These are phyloP conservation scores for Neocloeon triangulifer DNA, from an alignment of 1,140 invertebrate species.

Conservation along the genomic window DNA sequence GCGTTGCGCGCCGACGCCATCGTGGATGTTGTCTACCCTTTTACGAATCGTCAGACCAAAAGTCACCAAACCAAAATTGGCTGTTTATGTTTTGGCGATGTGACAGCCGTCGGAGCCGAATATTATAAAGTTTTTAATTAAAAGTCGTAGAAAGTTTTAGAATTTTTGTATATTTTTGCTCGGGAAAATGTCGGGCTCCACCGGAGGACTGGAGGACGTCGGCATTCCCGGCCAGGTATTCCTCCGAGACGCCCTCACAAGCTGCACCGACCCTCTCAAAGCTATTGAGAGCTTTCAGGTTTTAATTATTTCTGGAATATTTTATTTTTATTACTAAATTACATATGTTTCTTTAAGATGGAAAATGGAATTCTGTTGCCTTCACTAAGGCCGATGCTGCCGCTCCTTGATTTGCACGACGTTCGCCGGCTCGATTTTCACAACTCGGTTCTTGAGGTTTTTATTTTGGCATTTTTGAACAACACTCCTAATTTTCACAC, in stretches of 20 bases:
- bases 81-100: too few relatives aligned
- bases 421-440: conserved; percentile 84
- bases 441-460: conserved; percentile 68
- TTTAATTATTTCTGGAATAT: conserved; percentile 6
- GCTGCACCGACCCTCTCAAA: conserved; percentile 85
- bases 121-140: too few relatives aligned
- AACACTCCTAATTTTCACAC: neutral
- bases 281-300: conserved; percentile 95
- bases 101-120: too few relatives aligned
- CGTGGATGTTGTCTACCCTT: too few relatives aligned
- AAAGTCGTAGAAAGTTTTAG: too few relatives aligned
- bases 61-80: too few relatives aligned
- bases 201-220: conserved; percentile 69
- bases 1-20: too few relatives aligned
- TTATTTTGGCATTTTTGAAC: conserved; percentile 6
- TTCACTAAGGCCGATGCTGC: conserved; percentile 79
- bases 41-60: too few relatives aligned
- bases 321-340: conserved; percentile 4
- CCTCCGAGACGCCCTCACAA: conserved; percentile 76
- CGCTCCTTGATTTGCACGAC: conserved; percentile 80
- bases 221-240: conserved; percentile 78
- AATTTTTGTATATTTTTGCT: too few relatives aligned
- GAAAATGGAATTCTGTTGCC: conserved; percentile 88
- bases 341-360: conserved; percentile 23
- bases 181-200: too few relatives aligned